Evolutionary conservation across 2,797 vertebrate species (phyloP).

Genomic region (Betta splendens): DNA sequence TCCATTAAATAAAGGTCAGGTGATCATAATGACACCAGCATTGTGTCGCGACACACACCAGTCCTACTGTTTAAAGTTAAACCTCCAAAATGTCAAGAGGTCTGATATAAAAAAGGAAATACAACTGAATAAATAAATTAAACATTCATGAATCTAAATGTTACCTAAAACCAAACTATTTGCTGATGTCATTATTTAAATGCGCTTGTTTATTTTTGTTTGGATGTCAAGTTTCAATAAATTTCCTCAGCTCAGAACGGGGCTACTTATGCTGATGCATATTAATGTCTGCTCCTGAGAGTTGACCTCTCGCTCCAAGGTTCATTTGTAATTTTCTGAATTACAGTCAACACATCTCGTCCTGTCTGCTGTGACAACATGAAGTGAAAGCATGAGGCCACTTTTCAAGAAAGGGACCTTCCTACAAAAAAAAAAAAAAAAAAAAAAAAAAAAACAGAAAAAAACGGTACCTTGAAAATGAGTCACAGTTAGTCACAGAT

Average conservation of each 20-base stretch:
- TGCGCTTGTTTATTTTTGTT: neutral
- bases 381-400: conserved; percentile 22
- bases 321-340: conserved; percentile 64
- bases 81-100: too few species aligned
- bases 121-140: too few species aligned
- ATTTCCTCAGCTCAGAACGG: conserved; percentile 24
- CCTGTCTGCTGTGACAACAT: conserved; percentile 26
- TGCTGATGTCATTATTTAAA: neutral
- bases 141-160: too few species aligned
- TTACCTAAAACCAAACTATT: too few species aligned
- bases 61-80: too few species aligned
- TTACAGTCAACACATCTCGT: conserved; percentile 41
- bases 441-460: conserved; percentile 55
- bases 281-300: conserved; percentile 29
- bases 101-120: too few species aligned
- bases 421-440: conserved; percentile 56
- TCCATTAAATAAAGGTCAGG: neutral
- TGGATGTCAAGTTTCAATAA: conserved; percentile 1
- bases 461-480: conserved; percentile 45
- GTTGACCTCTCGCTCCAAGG: conserved; percentile 8
- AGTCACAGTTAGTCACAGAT: conserved; percentile 55
- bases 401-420: conserved; percentile 27
- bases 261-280: conserved; percentile 45
- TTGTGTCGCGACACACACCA: too few species aligned
- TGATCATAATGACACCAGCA: neutral